phyloP scores from a whole-genome alignment of 1,140 invertebrate species.

The Plectus sambesii region DNA sequence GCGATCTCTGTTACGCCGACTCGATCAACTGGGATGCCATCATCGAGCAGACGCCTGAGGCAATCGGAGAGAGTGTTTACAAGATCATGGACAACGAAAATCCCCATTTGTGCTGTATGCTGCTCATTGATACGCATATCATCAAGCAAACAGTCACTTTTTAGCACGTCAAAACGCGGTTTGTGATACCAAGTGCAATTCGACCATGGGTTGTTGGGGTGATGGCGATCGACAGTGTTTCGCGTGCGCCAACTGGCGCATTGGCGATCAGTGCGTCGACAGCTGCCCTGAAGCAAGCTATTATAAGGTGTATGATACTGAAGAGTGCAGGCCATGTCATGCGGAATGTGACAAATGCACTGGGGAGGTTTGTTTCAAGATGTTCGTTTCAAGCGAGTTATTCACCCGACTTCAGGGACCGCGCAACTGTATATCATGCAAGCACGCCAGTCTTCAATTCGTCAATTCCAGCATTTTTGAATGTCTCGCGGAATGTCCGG shows the following conservation, averaged over 20 bases:
- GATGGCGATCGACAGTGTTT: conserved; percentile 75
- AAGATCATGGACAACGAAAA: background rate
- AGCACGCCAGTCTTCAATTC: conserved; percentile 58
- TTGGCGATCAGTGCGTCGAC: conserved; percentile 64
- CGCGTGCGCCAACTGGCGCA: conserved; percentile 68
- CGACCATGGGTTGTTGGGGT: conserved; percentile 81
- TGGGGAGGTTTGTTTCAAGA: conserved; percentile 56
- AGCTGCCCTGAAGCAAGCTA: conserved; percentile 53
- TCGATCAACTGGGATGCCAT: conserved; percentile 58
- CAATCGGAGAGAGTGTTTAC: background rate
- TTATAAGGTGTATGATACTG: conserved; percentile 23
- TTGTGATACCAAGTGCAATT: conserved; percentile 74
- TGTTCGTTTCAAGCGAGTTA: conserved; percentile 13
- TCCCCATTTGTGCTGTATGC: too few species aligned
- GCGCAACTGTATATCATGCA: conserved; percentile 70
- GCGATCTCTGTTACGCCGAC: conserved; percentile 72
- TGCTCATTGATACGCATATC: too few species aligned
- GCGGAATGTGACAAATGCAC: conserved; percentile 71
- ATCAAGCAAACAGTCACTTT: conserved; percentile 19
- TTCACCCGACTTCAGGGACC: conserved; percentile 56
- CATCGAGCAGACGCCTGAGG: background rate
- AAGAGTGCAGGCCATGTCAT: conserved; percentile 75
- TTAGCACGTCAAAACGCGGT: conserved; percentile 60
- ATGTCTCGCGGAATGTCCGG: conserved; percentile 71
- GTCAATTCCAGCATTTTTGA: conserved; percentile 62